Evolutionary conservation across 2,113 vertebrate genomes (phyloP).

Genomic region (Natator depressus): DNA sequence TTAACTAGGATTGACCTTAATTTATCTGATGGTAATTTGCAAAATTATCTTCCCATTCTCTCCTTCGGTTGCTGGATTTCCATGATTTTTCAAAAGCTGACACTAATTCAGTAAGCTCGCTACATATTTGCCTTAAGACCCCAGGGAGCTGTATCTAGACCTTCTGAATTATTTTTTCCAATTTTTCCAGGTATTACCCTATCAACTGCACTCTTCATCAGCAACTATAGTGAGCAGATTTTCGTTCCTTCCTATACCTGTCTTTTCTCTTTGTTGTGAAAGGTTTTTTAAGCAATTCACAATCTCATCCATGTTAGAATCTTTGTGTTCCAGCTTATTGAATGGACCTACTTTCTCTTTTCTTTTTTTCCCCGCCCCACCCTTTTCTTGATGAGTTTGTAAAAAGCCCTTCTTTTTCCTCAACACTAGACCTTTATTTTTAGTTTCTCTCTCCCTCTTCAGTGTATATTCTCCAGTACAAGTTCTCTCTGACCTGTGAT

Average conservation of each 20-base stretch:
- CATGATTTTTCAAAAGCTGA: not conserved
- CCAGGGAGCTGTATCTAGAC: accelerated
- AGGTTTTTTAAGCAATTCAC: not conserved
- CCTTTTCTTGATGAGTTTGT: not conserved
- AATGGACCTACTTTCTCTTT: not conserved
- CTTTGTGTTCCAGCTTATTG: not conserved
- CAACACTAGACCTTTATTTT: not conserved
- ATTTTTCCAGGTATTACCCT: not conserved
- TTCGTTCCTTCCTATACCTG: not conserved
- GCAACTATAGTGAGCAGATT: accelerated
- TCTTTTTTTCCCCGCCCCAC: not conserved
- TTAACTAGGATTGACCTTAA: not conserved
- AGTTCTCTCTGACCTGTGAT: accelerated
- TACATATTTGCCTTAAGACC: not conserved
- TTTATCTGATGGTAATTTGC: not conserved
- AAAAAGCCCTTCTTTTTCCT: not conserved
- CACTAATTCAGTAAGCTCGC: not conserved
- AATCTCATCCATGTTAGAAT: not conserved
- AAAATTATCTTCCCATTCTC: not conserved
- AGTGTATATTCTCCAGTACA: not conserved
- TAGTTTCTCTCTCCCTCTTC: not conserved
- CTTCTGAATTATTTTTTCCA: not conserved
- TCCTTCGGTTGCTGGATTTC: not conserved
- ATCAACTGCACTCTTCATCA: not conserved
- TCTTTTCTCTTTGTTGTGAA: not conserved